Evolutionary conservation across 1,140 invertebrate species (phyloP).

Genomic region (Antheraea pernyi): DNA sequence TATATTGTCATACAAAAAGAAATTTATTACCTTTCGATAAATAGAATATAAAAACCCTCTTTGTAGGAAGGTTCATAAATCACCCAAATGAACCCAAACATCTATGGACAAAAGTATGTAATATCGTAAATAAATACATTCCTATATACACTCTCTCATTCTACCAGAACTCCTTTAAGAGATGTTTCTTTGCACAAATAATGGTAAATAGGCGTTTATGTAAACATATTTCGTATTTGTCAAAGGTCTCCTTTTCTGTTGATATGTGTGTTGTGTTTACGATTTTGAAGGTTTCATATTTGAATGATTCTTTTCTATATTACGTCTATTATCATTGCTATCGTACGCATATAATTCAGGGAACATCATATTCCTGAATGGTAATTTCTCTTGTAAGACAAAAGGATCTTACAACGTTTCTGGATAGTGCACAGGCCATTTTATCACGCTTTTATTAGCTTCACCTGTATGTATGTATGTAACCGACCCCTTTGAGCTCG

Average conservation of each 20-base stretch:
- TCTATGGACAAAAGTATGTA: conserved; percentile 59
- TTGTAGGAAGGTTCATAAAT: conserved; percentile 60
- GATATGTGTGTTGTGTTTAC: conserved; percentile 19
- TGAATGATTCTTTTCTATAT: too few relatives aligned
- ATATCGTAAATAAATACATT: conserved; percentile 58
- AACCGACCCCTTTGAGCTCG: too few relatives aligned
- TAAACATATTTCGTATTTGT: conserved; percentile 25
- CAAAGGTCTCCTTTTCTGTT: conserved; percentile 20
- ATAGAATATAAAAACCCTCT: conserved; percentile 49
- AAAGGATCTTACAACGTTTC: too few relatives aligned
- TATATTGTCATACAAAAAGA: conserved; percentile 22
- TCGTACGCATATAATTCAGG: too few relatives aligned
- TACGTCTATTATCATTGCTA: too few relatives aligned
- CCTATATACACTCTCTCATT: conserved; percentile 32
- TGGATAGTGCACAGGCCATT: too few relatives aligned
- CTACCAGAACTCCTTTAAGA: conserved; percentile 29
- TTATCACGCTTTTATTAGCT: too few relatives aligned
- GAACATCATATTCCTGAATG: too few relatives aligned
- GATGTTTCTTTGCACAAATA: conserved; percentile 34
- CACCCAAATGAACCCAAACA: conserved; percentile 47
- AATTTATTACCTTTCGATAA: conserved; percentile 59
- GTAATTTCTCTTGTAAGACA: too few relatives aligned
- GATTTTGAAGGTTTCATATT: neutral
- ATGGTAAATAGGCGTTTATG: conserved; percentile 25
- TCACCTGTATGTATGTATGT: too few relatives aligned